Percentiles rank a stretch among this genome's conserved stretches.
Evolutionary conservation across 2,113 vertebrate genomes (phyloP).

Genomic region (Dipodomys stephensi): DNA sequence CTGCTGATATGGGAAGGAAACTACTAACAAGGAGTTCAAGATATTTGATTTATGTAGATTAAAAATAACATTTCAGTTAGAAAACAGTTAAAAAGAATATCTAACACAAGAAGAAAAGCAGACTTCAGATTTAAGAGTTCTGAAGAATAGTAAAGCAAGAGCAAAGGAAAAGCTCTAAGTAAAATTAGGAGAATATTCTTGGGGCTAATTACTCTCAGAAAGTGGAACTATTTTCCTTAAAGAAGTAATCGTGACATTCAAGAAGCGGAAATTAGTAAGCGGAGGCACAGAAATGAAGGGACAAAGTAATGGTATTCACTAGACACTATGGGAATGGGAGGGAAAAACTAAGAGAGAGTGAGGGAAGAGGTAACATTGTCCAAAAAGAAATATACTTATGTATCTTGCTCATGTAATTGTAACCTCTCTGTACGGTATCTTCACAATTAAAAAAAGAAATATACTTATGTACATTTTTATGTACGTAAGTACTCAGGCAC

Average conservation of each 20-base stretch:
- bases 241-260: slow-evolving; percentile 56
- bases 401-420: no score
- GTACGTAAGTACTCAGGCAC: no score
- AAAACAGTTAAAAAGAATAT: slow-evolving; percentile 37
- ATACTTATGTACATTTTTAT: no score
- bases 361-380: no score
- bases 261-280: not conserved
- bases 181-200: slow-evolving; percentile 64
- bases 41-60: slow-evolving; percentile 41
- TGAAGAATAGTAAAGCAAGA: slow-evolving; percentile 47
- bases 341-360: no score
- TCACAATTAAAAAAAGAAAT: no score
- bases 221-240: slow-evolving; percentile 62
- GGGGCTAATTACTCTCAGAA: slow-evolving; percentile 56
- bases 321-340: no score
- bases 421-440: no score
- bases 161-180: slow-evolving; percentile 56
- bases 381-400: no score
- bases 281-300: no score
- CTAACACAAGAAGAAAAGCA: slow-evolving; percentile 34
- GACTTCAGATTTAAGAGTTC: slow-evolving; percentile 24
- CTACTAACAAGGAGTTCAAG: slow-evolving; percentile 19
- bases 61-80: slow-evolving; percentile 42
- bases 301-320: no score
- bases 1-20: not conserved